Evolutionary conservation across 2,113 vertebrate genomes (phyloP).

Genomic region (Gallinago media): DNA sequence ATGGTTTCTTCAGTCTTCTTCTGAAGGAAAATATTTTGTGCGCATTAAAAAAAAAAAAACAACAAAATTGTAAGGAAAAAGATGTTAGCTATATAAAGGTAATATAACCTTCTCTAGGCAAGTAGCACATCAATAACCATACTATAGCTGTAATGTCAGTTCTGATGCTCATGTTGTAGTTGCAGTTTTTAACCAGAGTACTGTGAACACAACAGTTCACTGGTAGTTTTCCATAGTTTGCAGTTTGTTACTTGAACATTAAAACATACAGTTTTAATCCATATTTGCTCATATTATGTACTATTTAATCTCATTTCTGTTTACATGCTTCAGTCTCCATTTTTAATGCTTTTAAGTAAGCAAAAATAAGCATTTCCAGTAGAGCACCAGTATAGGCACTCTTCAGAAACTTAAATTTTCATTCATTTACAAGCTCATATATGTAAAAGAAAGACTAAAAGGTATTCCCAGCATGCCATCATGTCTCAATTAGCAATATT

Average conservation of each 20-base stretch:
- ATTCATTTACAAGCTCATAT: neutral
- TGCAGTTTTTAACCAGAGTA: neutral
- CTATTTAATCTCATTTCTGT: neutral
- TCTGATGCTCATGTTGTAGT: neutral
- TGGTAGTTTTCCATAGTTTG: neutral
- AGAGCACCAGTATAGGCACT: neutral
- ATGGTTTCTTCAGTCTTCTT: neutral
- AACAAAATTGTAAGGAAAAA: neutral
- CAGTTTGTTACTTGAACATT: neutral
- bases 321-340: neutral
- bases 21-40: constrained; percentile 12
- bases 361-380: neutral
- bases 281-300: neutral
- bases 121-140: neutral
- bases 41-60: neutral
- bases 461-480: neutral
- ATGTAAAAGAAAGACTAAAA: neutral
- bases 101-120: neutral
- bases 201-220: neutral
- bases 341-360: neutral
- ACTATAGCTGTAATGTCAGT: neutral
- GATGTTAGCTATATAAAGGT: neutral
- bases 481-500: neutral
- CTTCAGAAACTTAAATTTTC: neutral
- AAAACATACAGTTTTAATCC: neutral